A percentile compares a stretch with the other conserved stretches of the same genome.
These are phyloP conservation scores for Helicorthomorpha holstii DNA, from an alignment of 1,140 invertebrate species.

Conservation along the genomic window DNA sequence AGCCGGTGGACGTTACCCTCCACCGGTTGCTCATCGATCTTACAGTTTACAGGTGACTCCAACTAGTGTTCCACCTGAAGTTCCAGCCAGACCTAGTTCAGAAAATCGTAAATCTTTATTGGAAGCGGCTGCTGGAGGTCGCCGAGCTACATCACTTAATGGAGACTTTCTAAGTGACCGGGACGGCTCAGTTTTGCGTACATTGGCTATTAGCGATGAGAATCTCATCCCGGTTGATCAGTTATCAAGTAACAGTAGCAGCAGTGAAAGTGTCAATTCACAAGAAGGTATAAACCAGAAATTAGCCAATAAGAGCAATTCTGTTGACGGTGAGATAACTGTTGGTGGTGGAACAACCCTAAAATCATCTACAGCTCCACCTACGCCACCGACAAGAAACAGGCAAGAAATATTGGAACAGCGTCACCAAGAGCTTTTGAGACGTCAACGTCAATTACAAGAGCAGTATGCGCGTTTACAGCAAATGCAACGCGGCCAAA, in stretches of 20 bases:
- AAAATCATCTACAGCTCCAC: constrained; percentile 3
- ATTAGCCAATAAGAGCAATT: background rate
- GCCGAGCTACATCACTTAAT: background rate
- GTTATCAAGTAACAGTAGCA: constrained; percentile 38
- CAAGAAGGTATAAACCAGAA: constrained; percentile 35
- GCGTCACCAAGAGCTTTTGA: constrained; percentile 64
- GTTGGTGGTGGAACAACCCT: background rate
- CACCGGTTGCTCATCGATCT: background rate
- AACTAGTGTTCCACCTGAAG: constrained; percentile 4
- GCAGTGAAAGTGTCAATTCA: constrained; percentile 58
- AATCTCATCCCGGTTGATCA: constrained; percentile 12
- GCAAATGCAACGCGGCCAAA: constrained; percentile 57
- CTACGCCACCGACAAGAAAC: constrained; percentile 18
- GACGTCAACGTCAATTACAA: constrained; percentile 68
- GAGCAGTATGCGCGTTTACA: constrained; percentile 74
- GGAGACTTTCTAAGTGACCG: background rate
- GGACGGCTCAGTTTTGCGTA: constrained; percentile 1
- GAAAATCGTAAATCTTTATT: constrained; percentile 4
- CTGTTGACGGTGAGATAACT: constrained; percentile 17
- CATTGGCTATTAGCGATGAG: constrained; percentile 7
- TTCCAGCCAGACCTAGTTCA: constrained; percentile 14
- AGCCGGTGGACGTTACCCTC: constrained; percentile 14
- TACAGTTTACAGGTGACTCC: background rate
- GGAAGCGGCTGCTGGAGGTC: background rate
- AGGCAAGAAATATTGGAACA: constrained; percentile 61